Conservation (phyloP, 2,888 invertebrate genomes). For the Sabatieria punctata region DNA sequence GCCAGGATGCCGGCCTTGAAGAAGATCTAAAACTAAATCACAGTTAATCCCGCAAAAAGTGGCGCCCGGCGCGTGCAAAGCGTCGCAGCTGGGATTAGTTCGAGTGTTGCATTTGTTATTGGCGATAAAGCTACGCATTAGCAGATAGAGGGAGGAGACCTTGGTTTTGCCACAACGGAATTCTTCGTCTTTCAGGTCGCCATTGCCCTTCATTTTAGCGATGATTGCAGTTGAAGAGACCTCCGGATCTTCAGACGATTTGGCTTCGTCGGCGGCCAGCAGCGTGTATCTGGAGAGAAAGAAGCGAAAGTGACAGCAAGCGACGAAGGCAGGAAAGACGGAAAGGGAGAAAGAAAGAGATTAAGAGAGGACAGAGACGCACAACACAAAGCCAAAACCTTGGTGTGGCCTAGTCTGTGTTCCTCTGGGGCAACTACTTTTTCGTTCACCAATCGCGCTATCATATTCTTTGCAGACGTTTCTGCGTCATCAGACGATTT, state of each 20-base stretch:
- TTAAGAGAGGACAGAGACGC: too few species aligned
- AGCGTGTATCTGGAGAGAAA: constrained; percentile 81
- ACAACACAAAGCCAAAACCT: too few species aligned
- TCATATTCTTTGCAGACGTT: constrained; percentile 34
- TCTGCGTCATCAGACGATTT: constrained; percentile 22
- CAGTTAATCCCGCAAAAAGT: too few species aligned
- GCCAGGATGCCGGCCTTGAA: constrained; percentile 99
- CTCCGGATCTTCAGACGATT: constrained; percentile 41
- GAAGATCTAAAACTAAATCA: constrained; percentile 74
- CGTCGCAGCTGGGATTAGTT: too few species aligned
- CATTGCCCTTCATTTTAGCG: constrained; percentile 50
- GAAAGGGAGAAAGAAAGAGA: too few species aligned
- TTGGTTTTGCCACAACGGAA: constrained; percentile 97
- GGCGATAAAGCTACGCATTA: too few species aligned
- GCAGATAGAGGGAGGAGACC: too few species aligned
- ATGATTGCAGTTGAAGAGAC: constrained; percentile 43
- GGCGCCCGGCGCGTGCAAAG: too few species aligned
- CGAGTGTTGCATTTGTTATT: too few species aligned
- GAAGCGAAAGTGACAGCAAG: too few species aligned
- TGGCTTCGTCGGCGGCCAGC: constrained; percentile 69
- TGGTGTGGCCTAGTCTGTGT: constrained; percentile 38
- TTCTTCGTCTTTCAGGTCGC: constrained; percentile 69
- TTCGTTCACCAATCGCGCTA: constrained; percentile 28
- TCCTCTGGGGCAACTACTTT: constrained; percentile 36
- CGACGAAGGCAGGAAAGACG: too few species aligned